A percentile compares a stretch with the other conserved stretches of the same genome.
Conservation (phyloP, 2,797 vertebrate species). For the Leptatherina wallacei region DNA sequence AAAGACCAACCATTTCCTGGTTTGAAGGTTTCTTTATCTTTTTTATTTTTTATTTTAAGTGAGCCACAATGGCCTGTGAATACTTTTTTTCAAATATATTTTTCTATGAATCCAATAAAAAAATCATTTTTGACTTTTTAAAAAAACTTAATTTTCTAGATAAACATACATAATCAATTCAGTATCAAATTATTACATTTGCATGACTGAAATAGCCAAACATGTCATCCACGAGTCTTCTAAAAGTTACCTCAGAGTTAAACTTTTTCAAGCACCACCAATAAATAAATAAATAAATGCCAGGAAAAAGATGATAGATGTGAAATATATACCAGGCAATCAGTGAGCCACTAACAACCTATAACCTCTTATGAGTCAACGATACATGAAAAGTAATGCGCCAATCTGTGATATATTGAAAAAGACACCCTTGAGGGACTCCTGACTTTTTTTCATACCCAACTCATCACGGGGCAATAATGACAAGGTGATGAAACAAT, state of each 20-base stretch:
- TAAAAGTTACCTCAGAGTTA: background rate
- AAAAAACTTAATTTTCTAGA: background rate
- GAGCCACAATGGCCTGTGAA: constrained; percentile 11
- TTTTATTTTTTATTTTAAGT: background rate
- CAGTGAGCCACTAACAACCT: constrained; percentile 51
- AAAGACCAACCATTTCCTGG: constrained; percentile 13
- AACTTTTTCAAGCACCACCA: background rate
- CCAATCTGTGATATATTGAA: constrained; percentile 69
- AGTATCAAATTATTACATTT: constrained; percentile 1
- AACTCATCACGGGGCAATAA: constrained; percentile 79
- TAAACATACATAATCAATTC: background rate
- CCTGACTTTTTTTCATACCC: constrained; percentile 71
- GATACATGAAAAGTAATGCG: constrained; percentile 68
- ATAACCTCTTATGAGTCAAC: constrained; percentile 53
- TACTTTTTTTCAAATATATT: constrained; percentile 23
- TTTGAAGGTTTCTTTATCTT: constrained; percentile 22
- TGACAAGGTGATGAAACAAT: constrained; percentile 83
- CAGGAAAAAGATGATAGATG: constrained; percentile 8
- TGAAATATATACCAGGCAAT: constrained; percentile 52
- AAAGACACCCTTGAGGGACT: constrained; percentile 70
- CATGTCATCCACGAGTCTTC: background rate
- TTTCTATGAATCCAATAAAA: constrained; percentile 50
- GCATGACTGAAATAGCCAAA: background rate
- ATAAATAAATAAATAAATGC: constrained; percentile 16
- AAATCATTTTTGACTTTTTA: background rate